A percentile compares a stretch with the other conserved stretches of the same genome.
These are phyloP conservation scores for Trinectes maculatus DNA, from an alignment of 2,113 vertebrate genomes.

Conservation along the genomic window DNA sequence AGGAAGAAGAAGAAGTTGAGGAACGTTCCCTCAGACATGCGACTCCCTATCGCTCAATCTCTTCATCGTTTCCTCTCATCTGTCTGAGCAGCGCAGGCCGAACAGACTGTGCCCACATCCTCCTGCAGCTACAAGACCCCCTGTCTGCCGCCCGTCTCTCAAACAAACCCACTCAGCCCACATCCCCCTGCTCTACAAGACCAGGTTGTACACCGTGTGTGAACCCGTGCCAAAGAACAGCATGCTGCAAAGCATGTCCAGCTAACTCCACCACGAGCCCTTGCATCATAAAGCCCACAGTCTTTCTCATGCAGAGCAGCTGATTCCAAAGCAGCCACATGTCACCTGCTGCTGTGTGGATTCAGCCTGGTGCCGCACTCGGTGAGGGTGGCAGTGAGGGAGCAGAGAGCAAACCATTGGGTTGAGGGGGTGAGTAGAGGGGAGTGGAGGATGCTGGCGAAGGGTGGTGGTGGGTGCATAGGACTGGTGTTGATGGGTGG, in stretches of 20 bases:
- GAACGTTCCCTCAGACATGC: slow-evolving; percentile 57
- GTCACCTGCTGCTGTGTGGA: slow-evolving; percentile 64
- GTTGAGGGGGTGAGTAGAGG: slow-evolving; percentile 16
- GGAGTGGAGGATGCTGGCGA: slow-evolving; percentile 33
- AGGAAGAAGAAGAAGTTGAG: slow-evolving; percentile 48
- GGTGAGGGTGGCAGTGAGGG: slow-evolving; percentile 6
- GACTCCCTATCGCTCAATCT: slow-evolving; percentile 64
- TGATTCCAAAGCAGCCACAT: slow-evolving; percentile 59
- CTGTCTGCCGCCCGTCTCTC: slow-evolving; percentile 51
- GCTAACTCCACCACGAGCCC: slow-evolving; percentile 12
- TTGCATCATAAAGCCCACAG: slow-evolving; percentile 16
- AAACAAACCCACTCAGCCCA: slow-evolving; percentile 57
- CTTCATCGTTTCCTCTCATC: slow-evolving; percentile 63
- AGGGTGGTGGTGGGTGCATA: slow-evolving; percentile 55
- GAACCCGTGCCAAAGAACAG: slow-evolving; percentile 40
- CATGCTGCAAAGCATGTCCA: slow-evolving; percentile 5
- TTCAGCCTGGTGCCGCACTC: slow-evolving; percentile 48
- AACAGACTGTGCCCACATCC: slow-evolving; percentile 66
- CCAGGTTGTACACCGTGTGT: slow-evolving; percentile 37
- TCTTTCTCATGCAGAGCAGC: slow-evolving; percentile 22
- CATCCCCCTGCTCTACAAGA: slow-evolving; percentile 39
- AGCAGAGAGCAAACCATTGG: slow-evolving; percentile 43
- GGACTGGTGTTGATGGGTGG: slow-evolving; percentile 70
- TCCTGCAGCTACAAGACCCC: slow-evolving; percentile 50
- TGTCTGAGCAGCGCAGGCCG: slow-evolving; percentile 38